Evolutionary conservation across 2,888 invertebrate genomes (phyloP).

Genomic region (Harmothoe impar): DNA sequence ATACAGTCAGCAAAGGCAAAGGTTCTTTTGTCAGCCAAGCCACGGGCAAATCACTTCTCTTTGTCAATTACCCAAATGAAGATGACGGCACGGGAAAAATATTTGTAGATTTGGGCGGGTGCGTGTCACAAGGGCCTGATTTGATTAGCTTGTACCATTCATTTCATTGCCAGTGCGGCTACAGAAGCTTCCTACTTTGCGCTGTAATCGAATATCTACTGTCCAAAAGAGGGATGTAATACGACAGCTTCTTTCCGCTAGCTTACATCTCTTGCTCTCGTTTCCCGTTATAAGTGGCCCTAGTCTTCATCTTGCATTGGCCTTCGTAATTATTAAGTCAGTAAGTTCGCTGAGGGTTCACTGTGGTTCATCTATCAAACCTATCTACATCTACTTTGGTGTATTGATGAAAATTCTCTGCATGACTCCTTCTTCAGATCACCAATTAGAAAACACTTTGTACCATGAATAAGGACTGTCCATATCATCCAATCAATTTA

Average conservation of each 20-base stretch:
- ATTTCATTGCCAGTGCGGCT: neutral
- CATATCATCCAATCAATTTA: no score
- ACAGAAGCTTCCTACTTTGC: neutral
- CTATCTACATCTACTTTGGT: no score
- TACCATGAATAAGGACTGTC: no score
- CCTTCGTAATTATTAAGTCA: no score
- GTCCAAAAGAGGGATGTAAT: conserved; percentile 13
- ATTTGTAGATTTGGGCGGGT: neutral
- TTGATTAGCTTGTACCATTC: neutral
- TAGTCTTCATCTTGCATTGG: no score
- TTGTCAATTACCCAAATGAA: conserved; percentile 27
- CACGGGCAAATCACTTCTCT: conserved; percentile 16
- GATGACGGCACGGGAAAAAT: neutral
- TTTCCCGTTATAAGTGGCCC: no score
- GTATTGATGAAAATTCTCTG: no score
- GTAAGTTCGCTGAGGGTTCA: no score
- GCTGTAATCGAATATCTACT: neutral
- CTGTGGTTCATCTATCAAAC: no score
- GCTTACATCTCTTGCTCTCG: neutral
- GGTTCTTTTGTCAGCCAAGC: conserved; percentile 20
- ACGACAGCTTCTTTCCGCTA: neutral
- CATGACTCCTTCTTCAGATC: no score
- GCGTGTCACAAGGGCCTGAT: neutral
- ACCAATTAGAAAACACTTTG: no score
- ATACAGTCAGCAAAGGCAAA: neutral